phyloP scores from a whole-genome alignment of 2,888 invertebrate species.

The Standfussiana lucernea region DNA sequence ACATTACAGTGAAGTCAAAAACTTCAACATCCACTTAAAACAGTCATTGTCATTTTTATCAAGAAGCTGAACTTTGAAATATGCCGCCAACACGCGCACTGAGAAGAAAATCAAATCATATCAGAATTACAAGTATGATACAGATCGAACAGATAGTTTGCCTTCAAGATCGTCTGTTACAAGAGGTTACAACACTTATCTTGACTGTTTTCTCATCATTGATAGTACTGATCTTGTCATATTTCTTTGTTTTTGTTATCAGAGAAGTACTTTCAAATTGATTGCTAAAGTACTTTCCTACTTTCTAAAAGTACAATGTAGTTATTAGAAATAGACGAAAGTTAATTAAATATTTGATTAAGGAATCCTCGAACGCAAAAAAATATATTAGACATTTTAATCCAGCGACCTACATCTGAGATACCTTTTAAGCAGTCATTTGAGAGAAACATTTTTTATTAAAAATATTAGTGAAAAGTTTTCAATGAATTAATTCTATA shows the following conservation, averaged over 20 bases:
- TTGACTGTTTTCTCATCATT: slow-evolving; percentile 18
- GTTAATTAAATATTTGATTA: not conserved
- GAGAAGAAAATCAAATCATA: slow-evolving; percentile 50
- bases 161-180: slow-evolving; percentile 18
- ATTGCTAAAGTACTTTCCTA: not conserved
- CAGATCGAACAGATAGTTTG: slow-evolving; percentile 29
- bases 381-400: not conserved
- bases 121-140: slow-evolving; percentile 28
- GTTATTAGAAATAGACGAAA: not conserved
- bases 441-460: not conserved
- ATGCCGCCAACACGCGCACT: slow-evolving; percentile 9
- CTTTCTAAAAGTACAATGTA: not conserved
- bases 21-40: slow-evolving; percentile 7
- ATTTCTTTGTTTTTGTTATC: slow-evolving; percentile 4
- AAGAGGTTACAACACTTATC: slow-evolving; percentile 35
- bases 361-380: not conserved
- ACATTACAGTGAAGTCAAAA: not conserved
- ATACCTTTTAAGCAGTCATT: not conserved
- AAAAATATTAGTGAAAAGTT: not conserved
- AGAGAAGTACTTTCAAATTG: not conserved
- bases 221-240: slow-evolving; percentile 13
- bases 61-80: slow-evolving; percentile 18
- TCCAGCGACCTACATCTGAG: not conserved
- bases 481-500: not conserved
- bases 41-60: slow-evolving; percentile 42